These are phyloP conservation scores for Athalia cordata DNA, from an alignment of 2,888 invertebrate species.

Conservation along the genomic window DNA sequence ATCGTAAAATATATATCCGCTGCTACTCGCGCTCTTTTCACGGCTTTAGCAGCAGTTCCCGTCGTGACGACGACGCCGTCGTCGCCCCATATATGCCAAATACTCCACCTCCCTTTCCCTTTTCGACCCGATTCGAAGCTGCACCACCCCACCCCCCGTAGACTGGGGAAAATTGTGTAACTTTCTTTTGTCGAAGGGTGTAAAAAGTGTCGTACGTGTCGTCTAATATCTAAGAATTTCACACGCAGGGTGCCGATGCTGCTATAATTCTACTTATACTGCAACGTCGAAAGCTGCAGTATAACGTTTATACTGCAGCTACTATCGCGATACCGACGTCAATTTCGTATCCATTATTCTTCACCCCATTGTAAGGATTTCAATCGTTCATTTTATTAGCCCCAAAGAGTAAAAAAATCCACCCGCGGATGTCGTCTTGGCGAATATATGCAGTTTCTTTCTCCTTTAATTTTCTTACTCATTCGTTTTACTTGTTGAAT, in stretches of 20 bases:
- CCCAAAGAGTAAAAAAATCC: neutral
- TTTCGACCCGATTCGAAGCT: too few relatives aligned
- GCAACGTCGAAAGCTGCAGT: conserved; percentile 25
- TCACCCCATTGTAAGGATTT: neutral
- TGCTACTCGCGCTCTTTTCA: conserved; percentile 38
- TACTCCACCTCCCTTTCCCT: too few relatives aligned
- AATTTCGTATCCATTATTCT: neutral
- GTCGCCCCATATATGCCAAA: neutral
- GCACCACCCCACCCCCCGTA: too few relatives aligned
- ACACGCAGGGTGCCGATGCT: conserved; percentile 22
- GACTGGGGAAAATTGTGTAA: neutral
- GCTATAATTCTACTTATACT: conserved; percentile 49
- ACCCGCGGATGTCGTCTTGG: neutral
- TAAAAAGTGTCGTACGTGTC: conserved; percentile 47
- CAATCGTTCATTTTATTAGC: conserved; percentile 30
- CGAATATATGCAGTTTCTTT: neutral
- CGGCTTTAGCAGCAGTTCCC: neutral
- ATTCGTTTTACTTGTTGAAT: neutral
- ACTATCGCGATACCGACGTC: neutral
- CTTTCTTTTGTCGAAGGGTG: conserved; percentile 28
- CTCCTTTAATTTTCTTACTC: neutral
- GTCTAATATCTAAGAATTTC: conserved; percentile 53
- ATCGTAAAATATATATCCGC: conserved; percentile 53
- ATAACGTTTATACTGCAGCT: neutral
- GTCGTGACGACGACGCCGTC: neutral